Conservation (phyloP, 2,888 invertebrate species). For the Zaprionus bogoriensis region DNA sequence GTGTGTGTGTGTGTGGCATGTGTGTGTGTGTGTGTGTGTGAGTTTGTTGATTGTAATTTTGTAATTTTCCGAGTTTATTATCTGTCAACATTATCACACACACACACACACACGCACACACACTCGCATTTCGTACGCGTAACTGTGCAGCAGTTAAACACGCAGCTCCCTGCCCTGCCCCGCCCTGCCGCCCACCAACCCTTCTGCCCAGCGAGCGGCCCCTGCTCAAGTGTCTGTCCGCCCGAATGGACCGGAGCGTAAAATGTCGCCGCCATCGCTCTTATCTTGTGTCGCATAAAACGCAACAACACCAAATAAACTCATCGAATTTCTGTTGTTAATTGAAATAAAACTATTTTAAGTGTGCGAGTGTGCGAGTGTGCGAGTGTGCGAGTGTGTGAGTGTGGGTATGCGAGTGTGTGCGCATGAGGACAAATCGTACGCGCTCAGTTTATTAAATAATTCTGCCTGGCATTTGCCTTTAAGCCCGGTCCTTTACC, state of each 20-base stretch:
- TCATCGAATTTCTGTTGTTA: slow-evolving; percentile 77
- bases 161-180: slow-evolving; percentile 25
- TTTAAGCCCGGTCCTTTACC: background rate
- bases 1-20: slow-evolving; percentile 2
- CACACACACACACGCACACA: slow-evolving; percentile 33
- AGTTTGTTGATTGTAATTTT: slow-evolving; percentile 73
- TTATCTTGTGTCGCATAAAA: slow-evolving; percentile 74
- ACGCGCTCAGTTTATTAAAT: background rate
- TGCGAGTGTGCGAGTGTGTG: background rate
- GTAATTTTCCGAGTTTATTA: slow-evolving; percentile 77
- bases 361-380: slow-evolving; percentile 38
- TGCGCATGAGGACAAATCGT: background rate
- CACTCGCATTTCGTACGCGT: slow-evolving; percentile 23
- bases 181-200: no score
- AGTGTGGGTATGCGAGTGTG: background rate
- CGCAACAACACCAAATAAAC: slow-evolving; percentile 73
- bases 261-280: slow-evolving; percentile 72
- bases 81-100: slow-evolving; percentile 77
- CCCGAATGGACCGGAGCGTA: slow-evolving; percentile 34
- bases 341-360: slow-evolving; percentile 76
- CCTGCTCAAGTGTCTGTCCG: background rate
- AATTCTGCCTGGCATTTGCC: background rate
- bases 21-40: slow-evolving; percentile 12
- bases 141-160: slow-evolving; percentile 52
- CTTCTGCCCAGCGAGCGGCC: slow-evolving; percentile 2